Conservation (phyloP, 2,888 invertebrate species). For the Drosophila peninsularis region DNA sequence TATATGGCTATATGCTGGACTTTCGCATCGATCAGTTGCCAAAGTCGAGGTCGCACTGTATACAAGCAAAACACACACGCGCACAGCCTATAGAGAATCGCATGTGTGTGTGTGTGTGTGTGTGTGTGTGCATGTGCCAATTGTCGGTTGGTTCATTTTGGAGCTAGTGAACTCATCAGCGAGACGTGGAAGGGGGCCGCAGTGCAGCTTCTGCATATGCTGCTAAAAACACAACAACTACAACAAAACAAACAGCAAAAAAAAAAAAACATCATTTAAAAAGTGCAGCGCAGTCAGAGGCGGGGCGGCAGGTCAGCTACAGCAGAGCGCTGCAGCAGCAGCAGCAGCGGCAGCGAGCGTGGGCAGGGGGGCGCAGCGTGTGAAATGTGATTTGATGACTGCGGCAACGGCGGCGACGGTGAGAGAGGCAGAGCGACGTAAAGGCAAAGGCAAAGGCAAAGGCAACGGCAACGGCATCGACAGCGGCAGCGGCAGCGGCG, state of each 20-base stretch:
- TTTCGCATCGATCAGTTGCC: conserved; percentile 60
- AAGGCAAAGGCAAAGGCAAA: conserved; percentile 35
- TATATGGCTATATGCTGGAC: conserved; percentile 4
- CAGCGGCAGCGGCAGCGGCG: conserved; percentile 46
- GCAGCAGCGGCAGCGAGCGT: conserved; percentile 19
- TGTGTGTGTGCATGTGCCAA: conserved; percentile 30
- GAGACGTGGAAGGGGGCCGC: background rate
- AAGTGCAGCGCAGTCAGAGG: conserved; percentile 34
- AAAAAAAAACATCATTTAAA: conserved; percentile 34
- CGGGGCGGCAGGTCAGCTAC: conserved; percentile 40
- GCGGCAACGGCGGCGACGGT: conserved; percentile 46
- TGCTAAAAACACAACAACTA: conserved; percentile 22
- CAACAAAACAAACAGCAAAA: conserved; percentile 12
- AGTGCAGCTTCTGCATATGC: conserved; percentile 36
- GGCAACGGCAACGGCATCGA: conserved; percentile 23
- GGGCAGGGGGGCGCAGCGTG: conserved; percentile 41
- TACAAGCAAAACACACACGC: conserved; percentile 12
- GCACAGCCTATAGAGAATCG: too few species aligned
- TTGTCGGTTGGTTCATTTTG: conserved; percentile 40
- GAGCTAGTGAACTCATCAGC: conserved; percentile 19
- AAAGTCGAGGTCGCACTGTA: conserved; percentile 62
- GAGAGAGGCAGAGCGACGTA: conserved; percentile 5
- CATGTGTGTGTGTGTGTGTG: conserved; percentile 1
- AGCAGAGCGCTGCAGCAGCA: conserved; percentile 10
- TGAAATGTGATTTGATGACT: conserved; percentile 62